Base-by-base conservation (phyloP, 2,888 invertebrate species). In the Drosophila subquinaria region DNA sequence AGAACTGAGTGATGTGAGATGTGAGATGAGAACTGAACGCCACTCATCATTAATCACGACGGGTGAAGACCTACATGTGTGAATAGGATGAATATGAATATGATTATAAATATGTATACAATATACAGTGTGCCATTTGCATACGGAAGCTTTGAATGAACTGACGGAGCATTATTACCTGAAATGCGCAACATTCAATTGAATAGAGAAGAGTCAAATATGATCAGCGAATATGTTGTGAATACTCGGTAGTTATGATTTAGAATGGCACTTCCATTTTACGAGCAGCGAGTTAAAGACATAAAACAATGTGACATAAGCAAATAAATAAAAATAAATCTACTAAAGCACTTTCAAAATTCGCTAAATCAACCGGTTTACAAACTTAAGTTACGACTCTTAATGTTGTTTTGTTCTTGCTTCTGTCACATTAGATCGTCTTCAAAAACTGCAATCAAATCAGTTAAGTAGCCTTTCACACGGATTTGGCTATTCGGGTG, bases 1-100 rank as follows among this genome's bases (percentile, higher is more conserved):
- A 53, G 69, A 57, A 51, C 56, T 40, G 27, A 15, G 20, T 33
- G 5, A 15, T 66, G 36, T 9, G 48, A 15, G 13, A 23, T 57
- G 45, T 35, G 33, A 36, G 9, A 23, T 57, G 45, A 43, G 33
- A 57, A 57, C 45, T 45, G 45, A n/a, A 45, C 47, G 68, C 64
- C 61, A 65, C 56, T 65, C 68, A 83, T 88, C 89, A 83, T 83
- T 83, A 83, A 89, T 89, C 89, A 89, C 65, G 85, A 84, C 38
- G 11, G 51, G 52, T 62, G 67, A 64, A 82, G 51, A 69, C n/a
- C 62, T 30, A 51, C 38, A 48, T 47, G 78, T 47, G 73, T 45
- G 74, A 60, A 76, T 45, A 56, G 30, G 48, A 47, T 59, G 50
- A 62, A 59, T 57, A 45, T 42, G 51, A 51, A 61, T 61, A 42